Evolutionary conservation across 1,140 invertebrate genomes (phyloP).

Genomic region (Orchestia grillus): DNA sequence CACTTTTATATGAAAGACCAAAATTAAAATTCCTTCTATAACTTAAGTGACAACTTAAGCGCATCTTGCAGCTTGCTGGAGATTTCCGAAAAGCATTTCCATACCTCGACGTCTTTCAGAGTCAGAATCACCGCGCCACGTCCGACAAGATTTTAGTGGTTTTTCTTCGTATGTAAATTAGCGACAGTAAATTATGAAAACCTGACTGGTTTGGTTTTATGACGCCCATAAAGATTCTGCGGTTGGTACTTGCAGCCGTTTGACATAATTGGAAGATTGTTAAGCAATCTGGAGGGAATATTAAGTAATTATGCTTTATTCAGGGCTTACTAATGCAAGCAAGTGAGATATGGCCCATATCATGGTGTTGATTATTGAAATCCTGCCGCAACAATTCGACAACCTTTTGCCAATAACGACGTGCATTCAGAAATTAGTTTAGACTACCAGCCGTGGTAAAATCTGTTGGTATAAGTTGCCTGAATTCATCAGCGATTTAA

Average conservation of each 20-base stretch:
- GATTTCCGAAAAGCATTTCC: background rate
- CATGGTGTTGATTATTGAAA: background rate
- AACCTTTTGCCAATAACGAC: background rate
- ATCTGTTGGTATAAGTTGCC: no score
- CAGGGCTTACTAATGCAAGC: background rate
- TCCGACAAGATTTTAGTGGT: background rate
- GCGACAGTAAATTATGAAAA: conserved; percentile 16
- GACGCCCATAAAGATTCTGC: conserved; percentile 8
- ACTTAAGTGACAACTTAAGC: background rate
- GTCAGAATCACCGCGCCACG: background rate
- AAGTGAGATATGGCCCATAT: background rate
- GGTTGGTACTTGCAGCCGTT: conserved; percentile 13
- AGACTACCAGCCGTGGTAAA: no score
- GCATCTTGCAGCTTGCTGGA: background rate
- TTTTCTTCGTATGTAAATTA: conserved; percentile 28
- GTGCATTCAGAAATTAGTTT: no score
- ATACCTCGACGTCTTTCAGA: background rate
- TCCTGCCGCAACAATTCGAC: background rate
- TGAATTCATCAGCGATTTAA: no score
- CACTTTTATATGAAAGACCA: background rate
- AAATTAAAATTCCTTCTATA: background rate
- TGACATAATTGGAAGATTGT: conserved; percentile 36
- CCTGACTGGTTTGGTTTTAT: conserved; percentile 42
- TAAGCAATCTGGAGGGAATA: conserved; percentile 12
- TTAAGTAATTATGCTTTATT: conserved; percentile 12